These are phyloP conservation scores for Xiphorhynchus elegans DNA, from an alignment of 2,113 vertebrate genomes.

Conservation along the genomic window DNA sequence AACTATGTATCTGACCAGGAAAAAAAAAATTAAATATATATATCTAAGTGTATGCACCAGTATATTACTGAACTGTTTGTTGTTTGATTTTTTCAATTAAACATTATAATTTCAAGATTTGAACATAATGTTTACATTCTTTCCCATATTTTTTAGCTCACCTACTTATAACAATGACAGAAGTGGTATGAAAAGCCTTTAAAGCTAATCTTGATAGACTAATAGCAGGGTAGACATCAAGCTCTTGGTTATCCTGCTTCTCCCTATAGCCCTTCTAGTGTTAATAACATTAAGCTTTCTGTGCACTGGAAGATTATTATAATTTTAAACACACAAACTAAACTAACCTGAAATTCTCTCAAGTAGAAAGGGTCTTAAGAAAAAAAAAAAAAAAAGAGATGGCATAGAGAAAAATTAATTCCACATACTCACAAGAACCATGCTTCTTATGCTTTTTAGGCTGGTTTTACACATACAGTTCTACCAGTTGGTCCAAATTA, in stretches of 20 bases:
- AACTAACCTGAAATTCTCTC: not conserved
- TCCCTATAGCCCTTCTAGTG: not conserved
- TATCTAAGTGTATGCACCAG: not conserved
- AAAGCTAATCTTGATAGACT: not conserved
- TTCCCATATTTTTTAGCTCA: not conserved
- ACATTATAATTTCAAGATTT: not conserved
- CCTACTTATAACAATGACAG: not conserved
- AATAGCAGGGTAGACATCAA: not conserved
- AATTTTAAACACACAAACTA: not conserved
- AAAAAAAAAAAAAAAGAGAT: not conserved
- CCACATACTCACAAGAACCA: not conserved
- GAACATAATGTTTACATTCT: not conserved
- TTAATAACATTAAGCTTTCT: not conserved
- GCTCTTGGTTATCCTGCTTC: not conserved
- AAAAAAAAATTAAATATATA: not conserved
- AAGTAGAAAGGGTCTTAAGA: not conserved
- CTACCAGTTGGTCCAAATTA: not conserved
- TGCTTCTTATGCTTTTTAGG: not conserved
- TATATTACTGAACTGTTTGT: not conserved
- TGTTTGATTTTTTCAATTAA: constrained; percentile 1
- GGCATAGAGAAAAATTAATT: not conserved
- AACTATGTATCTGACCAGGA: not conserved
- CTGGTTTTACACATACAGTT: not conserved
- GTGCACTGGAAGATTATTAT: not conserved
- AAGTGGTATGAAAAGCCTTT: not conserved